A percentile compares a stretch with the other conserved stretches of the same genome.
These are phyloP conservation scores for Petrosia ficiformis DNA, from an alignment of 37 sponge, comb jelly and placozoan species.

Conservation along the genomic window DNA sequence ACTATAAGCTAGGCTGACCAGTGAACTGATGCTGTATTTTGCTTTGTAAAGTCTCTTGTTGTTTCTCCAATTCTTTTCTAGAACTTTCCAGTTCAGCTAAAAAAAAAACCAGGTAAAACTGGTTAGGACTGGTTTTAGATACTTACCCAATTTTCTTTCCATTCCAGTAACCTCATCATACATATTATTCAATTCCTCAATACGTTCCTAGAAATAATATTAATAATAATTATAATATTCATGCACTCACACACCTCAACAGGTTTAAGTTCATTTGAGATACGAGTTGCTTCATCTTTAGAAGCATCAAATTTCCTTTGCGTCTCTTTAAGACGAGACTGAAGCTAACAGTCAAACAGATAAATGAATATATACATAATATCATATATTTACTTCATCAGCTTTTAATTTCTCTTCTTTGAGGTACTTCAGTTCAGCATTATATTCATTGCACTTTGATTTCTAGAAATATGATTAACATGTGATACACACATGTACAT, in stretches of 20 bases:
- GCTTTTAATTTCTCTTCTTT: conserved; percentile 69
- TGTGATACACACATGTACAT: background rate
- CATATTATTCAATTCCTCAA: conserved; percentile 54
- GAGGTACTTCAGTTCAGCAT: conserved; percentile 58
- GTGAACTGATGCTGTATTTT: conserved; percentile 40
- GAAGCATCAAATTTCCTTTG: conserved; percentile 61
- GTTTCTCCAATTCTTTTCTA: conserved; percentile 57
- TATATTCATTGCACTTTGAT: conserved; percentile 33
- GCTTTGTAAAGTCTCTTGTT: conserved; percentile 22
- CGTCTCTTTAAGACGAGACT: conserved; percentile 31
- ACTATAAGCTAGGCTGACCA: background rate
- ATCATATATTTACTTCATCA: conserved; percentile 42
- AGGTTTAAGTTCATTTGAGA: conserved; percentile 59
- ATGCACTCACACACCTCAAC: conserved; percentile 32
- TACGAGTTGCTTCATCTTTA: conserved; percentile 34
- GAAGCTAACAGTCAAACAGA: conserved; percentile 41
- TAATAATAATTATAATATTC: background rate
- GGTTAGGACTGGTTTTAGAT: background rate
- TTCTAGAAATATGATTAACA: background rate
- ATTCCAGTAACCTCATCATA: conserved; percentile 47
- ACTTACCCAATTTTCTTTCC: conserved; percentile 54
- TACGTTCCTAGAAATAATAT: conserved; percentile 18
- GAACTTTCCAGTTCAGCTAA: conserved; percentile 56
- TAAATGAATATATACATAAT: background rate
- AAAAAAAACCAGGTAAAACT: background rate